These are phyloP conservation scores for Drosophila eohydei DNA, from an alignment of 2,888 invertebrate species.

Conservation along the genomic window DNA sequence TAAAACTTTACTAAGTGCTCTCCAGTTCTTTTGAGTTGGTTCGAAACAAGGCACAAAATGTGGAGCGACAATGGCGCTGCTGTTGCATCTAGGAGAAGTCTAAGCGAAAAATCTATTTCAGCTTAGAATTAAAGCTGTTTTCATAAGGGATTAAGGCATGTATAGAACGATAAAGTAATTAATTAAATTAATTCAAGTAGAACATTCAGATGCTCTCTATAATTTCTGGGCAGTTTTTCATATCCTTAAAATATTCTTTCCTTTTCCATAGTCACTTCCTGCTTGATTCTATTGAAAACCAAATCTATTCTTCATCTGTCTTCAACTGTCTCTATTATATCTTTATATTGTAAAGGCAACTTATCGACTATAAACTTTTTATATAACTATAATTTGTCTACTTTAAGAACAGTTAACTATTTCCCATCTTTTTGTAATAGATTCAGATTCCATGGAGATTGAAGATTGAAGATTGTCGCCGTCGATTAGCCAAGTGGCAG, in stretches of 20 bases:
- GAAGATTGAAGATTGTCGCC: constrained; percentile 43
- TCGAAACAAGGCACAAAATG: constrained; percentile 4
- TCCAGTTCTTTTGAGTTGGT: not conserved
- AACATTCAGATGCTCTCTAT: too few species aligned
- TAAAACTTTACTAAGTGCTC: constrained; percentile 42
- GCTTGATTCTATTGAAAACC: too few species aligned
- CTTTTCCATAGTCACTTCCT: too few species aligned
- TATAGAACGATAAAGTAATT: not conserved
- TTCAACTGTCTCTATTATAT: too few species aligned
- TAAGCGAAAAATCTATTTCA: not conserved
- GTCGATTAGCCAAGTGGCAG: constrained; percentile 69
- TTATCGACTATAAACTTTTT: not conserved
- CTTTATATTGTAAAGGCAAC: too few species aligned
- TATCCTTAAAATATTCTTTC: too few species aligned
- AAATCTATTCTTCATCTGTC: too few species aligned
- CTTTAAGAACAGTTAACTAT: not conserved
- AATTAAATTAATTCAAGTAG: too few species aligned
- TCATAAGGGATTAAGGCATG: not conserved
- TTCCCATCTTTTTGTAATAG: not conserved
- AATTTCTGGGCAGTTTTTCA: too few species aligned
- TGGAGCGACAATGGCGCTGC: not conserved
- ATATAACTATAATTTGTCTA: not conserved
- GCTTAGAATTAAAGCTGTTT: not conserved
- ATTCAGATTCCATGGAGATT: constrained; percentile 10
- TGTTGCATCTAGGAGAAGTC: not conserved